Percentiles rank a stretch among this genome's conserved stretches.
Evolutionary conservation across 2,797 vertebrate genomes (phyloP).

Genomic region (Gallinago solitaria): DNA sequence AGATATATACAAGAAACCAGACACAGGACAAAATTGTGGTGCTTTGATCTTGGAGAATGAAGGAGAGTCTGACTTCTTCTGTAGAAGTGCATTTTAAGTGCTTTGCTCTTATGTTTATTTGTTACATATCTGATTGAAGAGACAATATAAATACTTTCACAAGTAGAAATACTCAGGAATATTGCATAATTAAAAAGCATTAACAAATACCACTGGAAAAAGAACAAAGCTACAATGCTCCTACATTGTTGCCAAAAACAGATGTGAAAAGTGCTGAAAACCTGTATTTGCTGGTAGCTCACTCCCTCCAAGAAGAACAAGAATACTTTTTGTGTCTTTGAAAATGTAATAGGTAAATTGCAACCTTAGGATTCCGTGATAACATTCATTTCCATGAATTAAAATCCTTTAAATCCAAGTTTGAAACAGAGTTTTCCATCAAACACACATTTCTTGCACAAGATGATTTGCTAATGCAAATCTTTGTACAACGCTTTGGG

Average conservation of each 20-base stretch:
- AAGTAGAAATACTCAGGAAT: background rate
- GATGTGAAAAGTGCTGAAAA: background rate
- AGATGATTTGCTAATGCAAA: background rate
- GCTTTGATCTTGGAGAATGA: background rate
- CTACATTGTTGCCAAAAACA: background rate
- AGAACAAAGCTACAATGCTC: background rate
- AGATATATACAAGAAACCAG: background rate
- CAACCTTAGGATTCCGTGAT: background rate
- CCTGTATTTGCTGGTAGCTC: background rate
- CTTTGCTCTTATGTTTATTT: background rate
- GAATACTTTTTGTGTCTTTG: background rate
- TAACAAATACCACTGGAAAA: background rate
- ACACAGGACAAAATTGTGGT: background rate
- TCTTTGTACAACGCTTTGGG: background rate
- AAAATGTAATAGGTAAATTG: background rate
- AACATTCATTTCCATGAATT: background rate
- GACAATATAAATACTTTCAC: background rate
- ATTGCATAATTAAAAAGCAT: background rate
- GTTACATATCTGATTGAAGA: background rate
- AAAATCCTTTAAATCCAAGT: background rate
- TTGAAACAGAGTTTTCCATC: background rate
- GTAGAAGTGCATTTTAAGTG: background rate
- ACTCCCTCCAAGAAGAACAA: background rate
- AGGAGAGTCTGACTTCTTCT: background rate
- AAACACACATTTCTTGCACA: background rate